Conservation (phyloP, 2,888 invertebrate species). For the Cynaeus angustus region DNA sequence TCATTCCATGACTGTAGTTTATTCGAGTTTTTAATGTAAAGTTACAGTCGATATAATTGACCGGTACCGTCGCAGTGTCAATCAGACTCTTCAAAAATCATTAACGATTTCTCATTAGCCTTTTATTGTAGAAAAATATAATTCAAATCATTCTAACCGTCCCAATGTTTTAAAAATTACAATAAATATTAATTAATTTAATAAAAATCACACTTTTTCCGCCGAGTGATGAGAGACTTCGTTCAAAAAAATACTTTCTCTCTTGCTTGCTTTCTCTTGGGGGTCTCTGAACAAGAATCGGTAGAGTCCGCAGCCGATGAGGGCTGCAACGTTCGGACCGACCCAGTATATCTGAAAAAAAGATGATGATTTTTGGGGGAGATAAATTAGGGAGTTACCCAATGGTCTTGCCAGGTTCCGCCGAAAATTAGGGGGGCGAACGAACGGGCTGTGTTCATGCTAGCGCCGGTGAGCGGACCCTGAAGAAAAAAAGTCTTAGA, state of each 20-base stretch:
- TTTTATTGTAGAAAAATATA: no score
- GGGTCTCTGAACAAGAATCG: conserved; percentile 22
- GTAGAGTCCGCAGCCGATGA: conserved; percentile 60
- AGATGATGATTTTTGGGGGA: neutral
- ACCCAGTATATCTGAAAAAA: conserved; percentile 69
- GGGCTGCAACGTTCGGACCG: conserved; percentile 67
- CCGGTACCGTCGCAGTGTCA: no score
- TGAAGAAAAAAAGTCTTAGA: no score
- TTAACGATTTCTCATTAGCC: no score
- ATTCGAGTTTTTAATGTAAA: no score
- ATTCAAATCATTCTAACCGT: no score
- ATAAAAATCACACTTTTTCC: conserved; percentile 29
- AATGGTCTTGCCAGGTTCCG: conserved; percentile 77
- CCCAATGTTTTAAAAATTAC: no score
- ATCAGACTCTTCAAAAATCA: no score
- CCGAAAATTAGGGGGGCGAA: conserved; percentile 81
- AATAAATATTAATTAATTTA: no score
- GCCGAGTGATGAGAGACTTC: conserved; percentile 22
- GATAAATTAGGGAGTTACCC: conserved; percentile 70
- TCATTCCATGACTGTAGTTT: no score
- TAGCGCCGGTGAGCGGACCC: conserved; percentile 82
- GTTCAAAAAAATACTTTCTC: conserved; percentile 22
- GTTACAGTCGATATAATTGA: no score
- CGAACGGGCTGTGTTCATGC: conserved; percentile 81
- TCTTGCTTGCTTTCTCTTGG: neutral